Evolutionary conservation across 1,140 invertebrate species (phyloP), one percentile per base, ranked within the genome.

Genomic region (Bilobella aurantiaca): DNA sequence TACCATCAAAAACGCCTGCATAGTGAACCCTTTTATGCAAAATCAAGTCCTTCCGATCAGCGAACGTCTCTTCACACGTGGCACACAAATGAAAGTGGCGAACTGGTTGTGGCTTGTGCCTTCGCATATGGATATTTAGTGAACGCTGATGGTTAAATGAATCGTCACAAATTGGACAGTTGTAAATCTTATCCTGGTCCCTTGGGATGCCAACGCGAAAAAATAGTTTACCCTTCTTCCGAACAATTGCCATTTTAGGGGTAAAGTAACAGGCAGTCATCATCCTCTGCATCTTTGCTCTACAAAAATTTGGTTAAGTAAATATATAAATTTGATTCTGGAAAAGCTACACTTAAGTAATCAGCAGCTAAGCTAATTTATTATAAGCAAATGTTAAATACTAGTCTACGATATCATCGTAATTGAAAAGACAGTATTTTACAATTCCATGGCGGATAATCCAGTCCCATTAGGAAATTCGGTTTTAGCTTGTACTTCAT

Each of bases 111-210:
- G 8, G 23, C 58, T 27, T 66, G 49, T 1, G 64, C 62, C 27
- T 14, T 56, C 64, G 1, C 53, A 64, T 28, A 47, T 69, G 68
- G 21, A 47, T 27, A n/a, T 63, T 64, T 12, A 66, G 59, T 29
- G 60, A 28, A 1, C 34, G 61, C 42, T 58, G 46, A 1, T 46
- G 21, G 3, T 27, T 21, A 60, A 69, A 69, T 0, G 42, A 37
- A 8, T 63, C 56, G n/a, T 78, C 77, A 70, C 82, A 84, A 0
- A 81, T 77, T 57, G 82, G 79, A 75, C 83, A 84, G 1, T 79
- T 77, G 70, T 82, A 80, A 0, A 81, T 82, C 65, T 81, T 80
- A 66, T 65, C 62, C 18, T 82, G 80, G 14, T 81, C 81, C 75
- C 42, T 60, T 3, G 28, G 14, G 0, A 69, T 27, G 0, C 64